Evolutionary conservation across 2,113 vertebrate species (phyloP), one percentile per base, ranked within the genome.

Genomic region (Pelodiscus sinensis): DNA sequence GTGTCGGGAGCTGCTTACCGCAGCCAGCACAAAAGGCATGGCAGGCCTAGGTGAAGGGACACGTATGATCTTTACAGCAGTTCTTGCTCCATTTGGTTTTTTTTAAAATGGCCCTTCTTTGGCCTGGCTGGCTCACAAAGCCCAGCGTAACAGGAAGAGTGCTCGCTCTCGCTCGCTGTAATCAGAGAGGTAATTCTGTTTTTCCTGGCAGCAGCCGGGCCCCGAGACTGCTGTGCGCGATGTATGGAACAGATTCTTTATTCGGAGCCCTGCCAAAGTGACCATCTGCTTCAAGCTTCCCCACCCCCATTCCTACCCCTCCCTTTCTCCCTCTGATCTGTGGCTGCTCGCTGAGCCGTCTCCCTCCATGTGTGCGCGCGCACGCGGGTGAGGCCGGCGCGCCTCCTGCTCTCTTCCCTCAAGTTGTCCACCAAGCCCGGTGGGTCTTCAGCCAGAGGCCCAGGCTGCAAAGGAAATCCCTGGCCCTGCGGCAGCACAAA

Each of bases 151-250:
- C 87, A 71, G 87, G 87, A 89, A 89, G 92, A 82, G 88, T 31
- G 79, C 87, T 81, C 78, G 87, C 79, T 55, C 83, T 79, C 38
- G 44, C 87, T 78, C 85, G 87, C 79, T 90, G 85, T 87, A 92
- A 92, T 87, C 85, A 87, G 90, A 87, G 92, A 89, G 87, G 90
- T 91, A 91, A 91, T 91, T 91, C 90, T 91, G 85, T 91, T 91
- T 90, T 93, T 93, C 84, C 92, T 93, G 92, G 84, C 88, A 84
- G 75, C 82, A 60, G 84, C 84, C 79, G 38, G 77, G 52, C 83
- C 85, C 90, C 60, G 86, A 88, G 90, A 86, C 92, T 82, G 87
- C 87, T 86, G 87, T 86, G 87, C 82, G 87, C 73, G 84, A 86
- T 79, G 92, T 78, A 82, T 79, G 87, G 88, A 93, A 89, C 83